phyloP scores from a whole-genome alignment of 2,888 invertebrate genomes.

The Onchidella celtica region DNA sequence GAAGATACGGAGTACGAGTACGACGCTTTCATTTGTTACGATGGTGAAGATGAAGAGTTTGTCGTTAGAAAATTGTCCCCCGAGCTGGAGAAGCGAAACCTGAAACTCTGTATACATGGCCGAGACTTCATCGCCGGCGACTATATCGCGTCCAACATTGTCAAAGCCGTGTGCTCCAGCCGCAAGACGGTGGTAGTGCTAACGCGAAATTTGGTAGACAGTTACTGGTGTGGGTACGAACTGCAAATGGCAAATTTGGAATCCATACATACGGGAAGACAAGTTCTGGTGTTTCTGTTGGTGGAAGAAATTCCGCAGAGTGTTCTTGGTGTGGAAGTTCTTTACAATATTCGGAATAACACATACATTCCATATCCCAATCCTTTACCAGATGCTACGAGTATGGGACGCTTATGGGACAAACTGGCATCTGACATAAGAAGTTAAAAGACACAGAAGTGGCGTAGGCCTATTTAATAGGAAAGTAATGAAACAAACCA shows the following conservation, averaged over 20 bases:
- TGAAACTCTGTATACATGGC: slow-evolving; percentile 6
- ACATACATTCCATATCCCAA: slow-evolving; percentile 19
- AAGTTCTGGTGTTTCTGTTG: slow-evolving; percentile 39
- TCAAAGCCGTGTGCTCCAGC: slow-evolving; percentile 42
- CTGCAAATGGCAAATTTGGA: no score
- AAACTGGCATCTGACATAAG: slow-evolving; percentile 26
- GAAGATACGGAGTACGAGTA: background rate
- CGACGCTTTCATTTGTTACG: slow-evolving; percentile 8
- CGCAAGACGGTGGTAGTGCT: slow-evolving; percentile 49
- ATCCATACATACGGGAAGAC: slow-evolving; percentile 23
- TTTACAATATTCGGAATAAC: slow-evolving; percentile 21
- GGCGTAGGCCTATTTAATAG: no score
- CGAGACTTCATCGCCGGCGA: slow-evolving; percentile 39
- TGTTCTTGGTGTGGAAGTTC: background rate
- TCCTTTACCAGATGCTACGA: background rate
- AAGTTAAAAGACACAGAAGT: no score
- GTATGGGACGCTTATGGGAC: background rate
- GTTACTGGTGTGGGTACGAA: slow-evolving; percentile 49
- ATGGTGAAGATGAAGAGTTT: background rate
- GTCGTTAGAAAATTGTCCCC: background rate
- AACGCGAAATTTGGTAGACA: slow-evolving; percentile 32
- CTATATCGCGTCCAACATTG: no score
- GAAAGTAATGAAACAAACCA: no score
- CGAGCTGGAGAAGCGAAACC: slow-evolving; percentile 1
- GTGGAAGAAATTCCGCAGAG: slow-evolving; percentile 8